Evolutionary conservation across 1,140 invertebrate genomes (phyloP).

Genomic region (Capitella teleta): DNA sequence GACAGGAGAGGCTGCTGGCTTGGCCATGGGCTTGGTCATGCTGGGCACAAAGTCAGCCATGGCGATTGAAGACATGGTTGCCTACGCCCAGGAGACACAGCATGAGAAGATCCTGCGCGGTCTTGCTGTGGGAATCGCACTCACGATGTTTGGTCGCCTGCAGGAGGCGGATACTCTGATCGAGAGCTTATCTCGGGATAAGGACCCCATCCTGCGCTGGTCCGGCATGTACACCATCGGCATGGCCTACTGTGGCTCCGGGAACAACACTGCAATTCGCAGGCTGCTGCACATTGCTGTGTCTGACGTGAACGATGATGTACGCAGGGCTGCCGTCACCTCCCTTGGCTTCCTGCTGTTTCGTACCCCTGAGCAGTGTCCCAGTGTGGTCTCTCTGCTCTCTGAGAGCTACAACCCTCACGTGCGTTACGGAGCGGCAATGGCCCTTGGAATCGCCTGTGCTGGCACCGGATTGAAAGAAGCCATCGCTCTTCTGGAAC

Average conservation of each 20-base stretch:
- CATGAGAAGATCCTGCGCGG: conserved; percentile 97
- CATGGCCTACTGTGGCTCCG: conserved; percentile 97
- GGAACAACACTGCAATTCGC: conserved; percentile 90
- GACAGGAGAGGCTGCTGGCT: conserved; percentile 86
- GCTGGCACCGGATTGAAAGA: conserved; percentile 91
- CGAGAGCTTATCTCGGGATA: conserved; percentile 61
- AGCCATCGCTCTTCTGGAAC: conserved; percentile 90
- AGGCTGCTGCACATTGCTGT: conserved; percentile 91
- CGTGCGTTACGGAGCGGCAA: conserved; percentile 95
- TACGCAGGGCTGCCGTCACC: conserved; percentile 91
- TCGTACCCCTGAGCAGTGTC: conserved; percentile 92
- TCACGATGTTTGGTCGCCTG: conserved; percentile 91
- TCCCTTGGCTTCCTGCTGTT: conserved; percentile 93
- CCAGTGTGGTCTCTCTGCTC: conserved; percentile 85
- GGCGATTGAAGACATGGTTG: conserved; percentile 90
- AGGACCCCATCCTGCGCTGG: conserved; percentile 48
- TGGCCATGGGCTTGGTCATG: conserved; percentile 98
- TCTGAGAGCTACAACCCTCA: conserved; percentile 99
- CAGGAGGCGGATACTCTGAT: conserved; percentile 94
- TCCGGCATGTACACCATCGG: conserved; percentile 96
- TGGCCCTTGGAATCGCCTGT: conserved; percentile 97
- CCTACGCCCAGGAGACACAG: conserved; percentile 68
- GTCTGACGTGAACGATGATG: conserved; percentile 97
- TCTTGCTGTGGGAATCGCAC: conserved; percentile 84
- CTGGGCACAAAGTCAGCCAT: conserved; percentile 78